Base-by-base conservation (phyloP, 2,797 vertebrate species). In the Podarcis siculus region DNA sequence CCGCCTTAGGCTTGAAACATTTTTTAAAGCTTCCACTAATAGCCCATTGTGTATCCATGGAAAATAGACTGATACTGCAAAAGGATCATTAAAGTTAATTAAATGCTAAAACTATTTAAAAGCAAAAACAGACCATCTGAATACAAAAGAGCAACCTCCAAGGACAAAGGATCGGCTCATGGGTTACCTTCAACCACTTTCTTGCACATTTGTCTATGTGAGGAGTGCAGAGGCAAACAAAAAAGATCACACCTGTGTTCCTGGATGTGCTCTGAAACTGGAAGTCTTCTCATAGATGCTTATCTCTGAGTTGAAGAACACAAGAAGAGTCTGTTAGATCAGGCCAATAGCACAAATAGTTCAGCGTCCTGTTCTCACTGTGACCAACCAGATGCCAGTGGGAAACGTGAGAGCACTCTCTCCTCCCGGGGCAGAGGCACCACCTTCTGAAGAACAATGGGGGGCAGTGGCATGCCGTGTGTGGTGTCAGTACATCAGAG, bases 31-130 rank as follows among this genome's bases (percentile, higher is more conserved):
- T 66, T 45, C n/a, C 25, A 55, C 45, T 86, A 72, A 58, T 72
- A 71, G 64, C 32, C 39, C 37, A 76, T 77, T 87, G n/a, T 67
- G 42, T 66, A 75, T 5, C 7, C 55, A 82, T 49, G 21, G 37
- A 66, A 49, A 67, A 87, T 45, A 71, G 58, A 15, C 58, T 75
- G 55, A 64, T 32, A 75, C 12, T 66, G 71, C 15, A 64, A 66
- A 85, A 85, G 35, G 30, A 83, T 19, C 30, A 72, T 71, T 71
- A 61, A 80, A 86, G 69, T 49, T 80, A 80, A 86, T 72, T 61
- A 86, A 82, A 66, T 17, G 64, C 35, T 82, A 25, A 66, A 66
- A 66, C 79, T 82, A 66, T 66, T 82, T 37, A 64, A 81, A 87
- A 73, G 55, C 61, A 32, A 87, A 82, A 81, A 58, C 71, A 76